A percentile compares a stretch with the other conserved stretches of the same genome.
phyloP scores from a whole-genome alignment of 2,797 vertebrate species.

The Salmo trutta region DNA sequence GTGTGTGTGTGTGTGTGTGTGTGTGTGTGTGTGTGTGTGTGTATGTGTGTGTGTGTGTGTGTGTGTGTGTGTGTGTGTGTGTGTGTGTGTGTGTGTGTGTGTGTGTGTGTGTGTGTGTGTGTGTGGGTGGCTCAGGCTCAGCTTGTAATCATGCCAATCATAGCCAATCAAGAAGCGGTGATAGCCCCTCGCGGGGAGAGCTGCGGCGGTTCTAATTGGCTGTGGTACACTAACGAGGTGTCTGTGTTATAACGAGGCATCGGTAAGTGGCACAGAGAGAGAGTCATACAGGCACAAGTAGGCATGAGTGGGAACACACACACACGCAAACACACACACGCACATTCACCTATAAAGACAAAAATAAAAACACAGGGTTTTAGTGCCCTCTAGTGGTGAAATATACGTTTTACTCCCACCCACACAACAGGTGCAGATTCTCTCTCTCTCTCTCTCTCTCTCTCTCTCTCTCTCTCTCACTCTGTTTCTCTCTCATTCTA shows the following conservation, averaged over 20 bases:
- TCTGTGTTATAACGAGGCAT: neutral
- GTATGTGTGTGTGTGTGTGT: no score
- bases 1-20: neutral
- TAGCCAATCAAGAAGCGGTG: constrained; percentile 4
- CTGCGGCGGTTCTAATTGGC: neutral
- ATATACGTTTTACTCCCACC: neutral
- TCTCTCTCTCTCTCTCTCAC: neutral
- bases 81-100: no score
- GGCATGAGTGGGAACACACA: neutral
- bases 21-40: neutral
- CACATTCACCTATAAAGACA: neutral
- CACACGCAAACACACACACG: neutral
- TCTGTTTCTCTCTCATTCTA: neutral
- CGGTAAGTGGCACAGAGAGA: neutral
- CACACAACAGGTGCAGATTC: neutral
- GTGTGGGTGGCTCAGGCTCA: neutral
- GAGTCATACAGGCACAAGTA: neutral
- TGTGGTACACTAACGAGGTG: neutral
- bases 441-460: neutral
- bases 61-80: no score
- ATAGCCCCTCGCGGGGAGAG: neutral
- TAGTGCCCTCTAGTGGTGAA: constrained; percentile 26
- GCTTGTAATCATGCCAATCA: constrained; percentile 6
- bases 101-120: no score
- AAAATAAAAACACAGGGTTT: neutral